Conservation (phyloP, 2,113 vertebrate species). For the Hemicordylus capensis region DNA sequence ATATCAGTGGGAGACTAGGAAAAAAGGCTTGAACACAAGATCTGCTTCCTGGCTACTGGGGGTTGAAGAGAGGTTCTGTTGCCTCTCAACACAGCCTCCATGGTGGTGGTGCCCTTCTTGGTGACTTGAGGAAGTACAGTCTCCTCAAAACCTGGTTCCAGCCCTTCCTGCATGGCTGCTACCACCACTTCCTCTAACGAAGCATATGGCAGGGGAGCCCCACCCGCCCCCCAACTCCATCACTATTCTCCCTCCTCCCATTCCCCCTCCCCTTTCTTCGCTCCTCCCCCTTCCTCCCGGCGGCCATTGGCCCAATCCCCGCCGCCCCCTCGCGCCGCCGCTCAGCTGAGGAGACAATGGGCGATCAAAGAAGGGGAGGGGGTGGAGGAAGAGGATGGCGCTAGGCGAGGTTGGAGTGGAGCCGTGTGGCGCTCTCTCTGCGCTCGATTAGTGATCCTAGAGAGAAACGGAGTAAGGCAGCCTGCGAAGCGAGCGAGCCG, state of each 20-base stretch:
- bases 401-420: slow-evolving; percentile 26
- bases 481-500: slow-evolving; percentile 11
- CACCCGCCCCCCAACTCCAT: background rate
- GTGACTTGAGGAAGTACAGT: background rate
- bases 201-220: background rate
- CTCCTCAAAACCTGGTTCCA: background rate
- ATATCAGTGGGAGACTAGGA: too few relatives aligned
- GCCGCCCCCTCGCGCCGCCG: slow-evolving; percentile 57
- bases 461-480: slow-evolving; percentile 40
- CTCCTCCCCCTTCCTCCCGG: slow-evolving; percentile 44
- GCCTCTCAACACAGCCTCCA: slow-evolving; percentile 24
- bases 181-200: slow-evolving; percentile 2
- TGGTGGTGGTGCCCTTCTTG: slow-evolving; percentile 1
- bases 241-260: background rate
- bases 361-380: slow-evolving; percentile 44
- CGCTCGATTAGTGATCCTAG: slow-evolving; percentile 63
- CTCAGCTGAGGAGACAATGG: slow-evolving; percentile 64
- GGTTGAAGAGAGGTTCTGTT: background rate
- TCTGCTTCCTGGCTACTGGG: background rate
- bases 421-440: slow-evolving; percentile 51
- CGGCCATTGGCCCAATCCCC: slow-evolving; percentile 31
- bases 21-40: background rate
- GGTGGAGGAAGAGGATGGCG: slow-evolving; percentile 38
- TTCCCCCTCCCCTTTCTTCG: background rate
- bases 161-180: background rate